Evolutionary conservation across 1,140 invertebrate species (phyloP), one percentile per base, ranked within the genome.

Genomic region (Heliconius nattereri): DNA sequence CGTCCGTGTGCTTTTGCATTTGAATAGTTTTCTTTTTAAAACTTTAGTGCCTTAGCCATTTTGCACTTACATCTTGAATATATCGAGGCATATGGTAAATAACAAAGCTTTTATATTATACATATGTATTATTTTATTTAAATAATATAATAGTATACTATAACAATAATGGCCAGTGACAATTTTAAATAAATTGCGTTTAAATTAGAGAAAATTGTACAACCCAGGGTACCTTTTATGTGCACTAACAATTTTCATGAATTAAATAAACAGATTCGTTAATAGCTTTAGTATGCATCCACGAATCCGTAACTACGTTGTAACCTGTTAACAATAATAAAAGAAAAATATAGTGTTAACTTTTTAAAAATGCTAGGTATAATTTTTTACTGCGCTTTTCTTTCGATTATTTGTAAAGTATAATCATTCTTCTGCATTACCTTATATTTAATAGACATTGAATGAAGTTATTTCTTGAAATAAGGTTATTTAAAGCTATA

Each of bases 1-100:
- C 84, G 87, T 81, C 76, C 79, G 79, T 81, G 79, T 81, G 79
- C 79, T 77, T 52, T 81, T 81, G 60, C 60, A 66, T 57, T 23
- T 57, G 7, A 66, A 29, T 29, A 29, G 2, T 66, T 26, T 26
- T 16, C 13, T 66, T 57, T 57, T 57, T n/a, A 8, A 57, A 57
- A 26, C 16, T 29, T 66, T 66, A 66, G 19, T 13, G 60, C 23
- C 60, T 66, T 66, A n/a, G 60, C 60, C 60, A 66, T 26, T 13
- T 26, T n/a, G 13, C n/a, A 60, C 7, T n/a, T n/a, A n/a, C 3
- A 7, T 11, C n/a, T 60, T 5, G n/a, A 23, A 23, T 60, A 60
- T 60, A n/a, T 60, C 20, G n/a, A 60, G 9, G 9, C n/a, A 60
- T 11, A 60, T 60, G 6, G 26, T 66, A 16, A 26, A 66, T 66